Base-by-base conservation (phyloP, 2,888 invertebrate genomes). In the Cremastinae sp. region DNA sequence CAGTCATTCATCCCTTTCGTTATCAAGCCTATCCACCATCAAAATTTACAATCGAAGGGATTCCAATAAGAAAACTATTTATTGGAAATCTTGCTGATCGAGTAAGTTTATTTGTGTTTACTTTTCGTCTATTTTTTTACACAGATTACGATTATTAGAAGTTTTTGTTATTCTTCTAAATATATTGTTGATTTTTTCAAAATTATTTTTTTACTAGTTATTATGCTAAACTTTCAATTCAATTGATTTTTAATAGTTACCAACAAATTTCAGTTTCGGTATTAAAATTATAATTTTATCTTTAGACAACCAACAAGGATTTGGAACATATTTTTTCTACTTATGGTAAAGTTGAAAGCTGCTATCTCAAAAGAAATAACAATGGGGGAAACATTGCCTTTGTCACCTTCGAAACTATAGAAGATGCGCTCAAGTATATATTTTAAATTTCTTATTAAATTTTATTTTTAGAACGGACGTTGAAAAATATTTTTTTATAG, bases 11-110 rank as follows among this genome's bases (percentile, higher is more conserved):
- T 28, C 28, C 28, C 2, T 28, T 28, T 28, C 28, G 28, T 28
- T 28, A 28, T 28, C 28, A 28, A 28, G n/a, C n/a, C n/a, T 28
- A 28, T 28, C 28, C 28, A 0, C 59, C 65, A 5, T 65, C 58
- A 37, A 43, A 78, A 83, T 90, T 88, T 85, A 93, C 92, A 39
- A 91, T 91, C 87, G 92, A 93, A 87, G 92, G 92, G 73, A 91
- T 92, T 84, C 92, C 92, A 14, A 92, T 93, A 80, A 90, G 92
- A 83, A 93, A 92, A 85, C 84, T 93, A 69, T 92, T 92, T 83
- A 90, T 93, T 74, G 90, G 92, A 16, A 92, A 93, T 85, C 88
- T 93, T 82, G 92, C 92, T 75, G 90, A 91, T 74, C 91, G 92
- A 87, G 93, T 92, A 88, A 89, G 88, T 82, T 59, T 18, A 39